Percentiles rank a stretch among this genome's conserved stretches.
phyloP scores from a whole-genome alignment of 2,888 invertebrate genomes.

The Dasypogon diadema region DNA sequence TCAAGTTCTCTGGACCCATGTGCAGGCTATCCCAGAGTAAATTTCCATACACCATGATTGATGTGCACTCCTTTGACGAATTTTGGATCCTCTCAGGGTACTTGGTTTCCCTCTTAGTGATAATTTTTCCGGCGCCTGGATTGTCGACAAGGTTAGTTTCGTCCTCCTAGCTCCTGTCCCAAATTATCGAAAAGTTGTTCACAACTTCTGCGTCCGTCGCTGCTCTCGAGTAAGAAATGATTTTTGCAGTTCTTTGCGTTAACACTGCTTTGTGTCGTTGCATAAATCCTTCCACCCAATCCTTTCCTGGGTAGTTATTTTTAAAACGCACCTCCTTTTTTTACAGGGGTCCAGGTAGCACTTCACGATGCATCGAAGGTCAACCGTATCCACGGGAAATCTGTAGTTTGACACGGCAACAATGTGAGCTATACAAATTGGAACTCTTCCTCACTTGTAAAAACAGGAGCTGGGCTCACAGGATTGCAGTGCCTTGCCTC shows the following conservation, averaged over 20 bases:
- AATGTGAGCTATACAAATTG: background rate
- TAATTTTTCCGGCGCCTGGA: too few relatives aligned
- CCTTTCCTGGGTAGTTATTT: background rate
- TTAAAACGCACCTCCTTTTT: background rate
- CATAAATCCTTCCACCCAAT: background rate
- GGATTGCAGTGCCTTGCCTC: background rate
- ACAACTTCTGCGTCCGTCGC: background rate
- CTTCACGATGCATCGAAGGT: background rate
- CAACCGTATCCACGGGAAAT: background rate
- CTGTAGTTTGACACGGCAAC: background rate
- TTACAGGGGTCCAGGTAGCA: background rate
- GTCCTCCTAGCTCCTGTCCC: background rate
- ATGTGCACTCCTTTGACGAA: background rate
- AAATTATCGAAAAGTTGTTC: too few relatives aligned
- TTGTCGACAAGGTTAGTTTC: background rate
- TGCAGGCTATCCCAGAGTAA: background rate
- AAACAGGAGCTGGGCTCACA: background rate
- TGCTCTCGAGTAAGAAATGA: background rate
- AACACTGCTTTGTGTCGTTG: background rate
- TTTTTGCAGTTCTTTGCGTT: background rate
- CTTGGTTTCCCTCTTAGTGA: background rate
- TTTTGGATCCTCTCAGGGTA: background rate
- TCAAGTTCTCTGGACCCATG: background rate
- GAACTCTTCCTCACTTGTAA: background rate
- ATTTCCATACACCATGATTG: background rate